Evolutionary conservation across 30 jellyfish, hydroid and myxozoan genomes (phyloP).

Genomic region (Turritopsis rubra): DNA sequence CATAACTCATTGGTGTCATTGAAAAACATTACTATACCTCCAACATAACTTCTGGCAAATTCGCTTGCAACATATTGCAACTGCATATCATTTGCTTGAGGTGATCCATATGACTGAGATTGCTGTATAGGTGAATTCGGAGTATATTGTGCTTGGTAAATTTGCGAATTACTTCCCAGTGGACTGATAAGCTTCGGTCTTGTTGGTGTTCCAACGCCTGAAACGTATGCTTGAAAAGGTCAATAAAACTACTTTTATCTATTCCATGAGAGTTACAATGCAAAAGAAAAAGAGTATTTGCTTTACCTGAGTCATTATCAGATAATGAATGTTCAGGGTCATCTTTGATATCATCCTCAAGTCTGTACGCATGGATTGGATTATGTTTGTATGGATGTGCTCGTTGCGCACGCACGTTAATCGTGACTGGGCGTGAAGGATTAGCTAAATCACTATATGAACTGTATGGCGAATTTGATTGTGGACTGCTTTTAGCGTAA

Average conservation of each 20-base stretch:
- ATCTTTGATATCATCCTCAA: neutral
- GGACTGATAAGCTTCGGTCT: constrained; percentile 41
- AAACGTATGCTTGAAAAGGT: constrained; percentile 7
- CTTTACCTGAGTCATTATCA: constrained; percentile 16
- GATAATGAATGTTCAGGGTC: neutral
- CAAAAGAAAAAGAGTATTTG: neutral
- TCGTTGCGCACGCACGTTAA: neutral
- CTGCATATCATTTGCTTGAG: neutral
- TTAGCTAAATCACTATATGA: constrained; percentile 21
- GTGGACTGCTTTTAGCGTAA: constrained; percentile 16
- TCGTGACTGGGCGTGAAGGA: constrained; percentile 14
- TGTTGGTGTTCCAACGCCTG: constrained; percentile 90
- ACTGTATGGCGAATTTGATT: constrained; percentile 23
- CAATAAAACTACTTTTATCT: neutral
- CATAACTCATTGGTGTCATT: no score
- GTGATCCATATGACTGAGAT: neutral
- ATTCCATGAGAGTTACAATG: neutral
- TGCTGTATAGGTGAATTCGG: constrained; percentile 4
- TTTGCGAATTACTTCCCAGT: constrained; percentile 4
- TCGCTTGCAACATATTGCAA: constrained; percentile 10
- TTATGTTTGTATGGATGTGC: constrained; percentile 9
- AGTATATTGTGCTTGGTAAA: neutral
- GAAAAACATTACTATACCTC: neutral
- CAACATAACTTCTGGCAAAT: neutral
- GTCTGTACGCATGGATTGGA: neutral